Base-by-base conservation (phyloP, 2,888 invertebrate species). In the Trachelus stipa region DNA sequence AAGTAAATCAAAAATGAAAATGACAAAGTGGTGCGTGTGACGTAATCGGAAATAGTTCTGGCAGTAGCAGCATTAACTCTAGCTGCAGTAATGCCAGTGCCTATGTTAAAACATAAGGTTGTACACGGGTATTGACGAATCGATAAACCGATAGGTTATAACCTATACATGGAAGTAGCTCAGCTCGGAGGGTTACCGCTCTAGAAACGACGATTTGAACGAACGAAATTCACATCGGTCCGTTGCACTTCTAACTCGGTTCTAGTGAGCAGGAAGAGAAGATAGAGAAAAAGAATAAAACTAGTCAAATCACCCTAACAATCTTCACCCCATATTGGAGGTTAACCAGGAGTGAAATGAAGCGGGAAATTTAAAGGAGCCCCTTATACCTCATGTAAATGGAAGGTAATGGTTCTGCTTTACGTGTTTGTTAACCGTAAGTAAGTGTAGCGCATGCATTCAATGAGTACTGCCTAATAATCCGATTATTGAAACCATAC, bases 121-220 rank as follows among this genome's bases (percentile, higher is more conserved):
- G 79, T 77, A 79, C 30, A 76, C 56, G 69, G 76, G 30, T 69
- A 74, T 78, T 80, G 77, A 68, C 40, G 79, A 84, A 86, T 86
- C 85, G 84, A 86, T 86, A 86, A 85, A 83, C 81, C 82, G 82
- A 83, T 85, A 81, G 76, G 71, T 69, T n/a, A 77, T 79, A 76
- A 73, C 73, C 69, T 68, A 79, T 75, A 76, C 75, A 71, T 34
- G 33, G 33, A 68, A 68, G 73, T 74, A 56, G 9, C 56, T 56
- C 9, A 9, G 23, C 23, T 40, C 56, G 56, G 9, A 56, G 23
- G 56, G 9, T 56, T 56, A 56, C 9, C 56, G 56, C 56, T 56
- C 56, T 56, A 56, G 56, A 56, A 56, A 56, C 56, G 56, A 56
- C 56, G 23, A 56, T 56, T 56, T 56, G 56, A 56, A 56, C 56